These are phyloP conservation scores for Eristalis arbustorum DNA, from an alignment of 2,888 invertebrate species.

Conservation along the genomic window DNA sequence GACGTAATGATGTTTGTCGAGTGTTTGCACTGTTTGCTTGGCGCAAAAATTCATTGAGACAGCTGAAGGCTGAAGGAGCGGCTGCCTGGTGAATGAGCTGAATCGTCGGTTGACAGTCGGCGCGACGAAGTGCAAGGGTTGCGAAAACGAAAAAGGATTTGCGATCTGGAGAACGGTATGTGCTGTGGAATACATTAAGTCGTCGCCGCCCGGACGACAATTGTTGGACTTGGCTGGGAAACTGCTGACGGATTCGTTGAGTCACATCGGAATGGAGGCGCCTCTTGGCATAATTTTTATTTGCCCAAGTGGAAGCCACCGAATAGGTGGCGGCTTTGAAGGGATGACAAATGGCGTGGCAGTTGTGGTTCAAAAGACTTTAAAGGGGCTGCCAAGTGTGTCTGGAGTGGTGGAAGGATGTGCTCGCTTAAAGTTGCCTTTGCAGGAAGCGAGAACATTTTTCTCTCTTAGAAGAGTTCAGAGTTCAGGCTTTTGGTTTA, in stretches of 20 bases:
- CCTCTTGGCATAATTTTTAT: constrained; percentile 26
- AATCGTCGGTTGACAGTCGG: constrained; percentile 40
- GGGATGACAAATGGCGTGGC: too few relatives aligned
- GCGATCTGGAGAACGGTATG: constrained; percentile 29
- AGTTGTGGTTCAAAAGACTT: too few relatives aligned
- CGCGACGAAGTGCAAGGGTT: constrained; percentile 8
- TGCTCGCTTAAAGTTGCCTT: too few relatives aligned
- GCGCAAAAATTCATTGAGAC: constrained; percentile 67
- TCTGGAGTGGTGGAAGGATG: too few relatives aligned
- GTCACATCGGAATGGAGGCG: background rate
- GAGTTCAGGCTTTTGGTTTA: too few relatives aligned
- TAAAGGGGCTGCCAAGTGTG: too few relatives aligned
- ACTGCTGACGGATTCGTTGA: constrained; percentile 16
- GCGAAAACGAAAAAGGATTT: constrained; percentile 21
- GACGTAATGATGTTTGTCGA: constrained; percentile 69
- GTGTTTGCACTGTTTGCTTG: constrained; percentile 64
- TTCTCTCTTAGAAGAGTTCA: too few relatives aligned
- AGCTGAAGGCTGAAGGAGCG: constrained; percentile 47
- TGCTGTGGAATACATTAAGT: constrained; percentile 62
- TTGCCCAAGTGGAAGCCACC: background rate
- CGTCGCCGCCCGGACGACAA: background rate
- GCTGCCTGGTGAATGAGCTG: constrained; percentile 33
- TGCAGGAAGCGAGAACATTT: too few relatives aligned
- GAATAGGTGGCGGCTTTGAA: background rate
- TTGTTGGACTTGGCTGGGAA: constrained; percentile 22